Evolutionary conservation across 2,888 invertebrate genomes (phyloP).

Genomic region (Himalopsyche anomala): DNA sequence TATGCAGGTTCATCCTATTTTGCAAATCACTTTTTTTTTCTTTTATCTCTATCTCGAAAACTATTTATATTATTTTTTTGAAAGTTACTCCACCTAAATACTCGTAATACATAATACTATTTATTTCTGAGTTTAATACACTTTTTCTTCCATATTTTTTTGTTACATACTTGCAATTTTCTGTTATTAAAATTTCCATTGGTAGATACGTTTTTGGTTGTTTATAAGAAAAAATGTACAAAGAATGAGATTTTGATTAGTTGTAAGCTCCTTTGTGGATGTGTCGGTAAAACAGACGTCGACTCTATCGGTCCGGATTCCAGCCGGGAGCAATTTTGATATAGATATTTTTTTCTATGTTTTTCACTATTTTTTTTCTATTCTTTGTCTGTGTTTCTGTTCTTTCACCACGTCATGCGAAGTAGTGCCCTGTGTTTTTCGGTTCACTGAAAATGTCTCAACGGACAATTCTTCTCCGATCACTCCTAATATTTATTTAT

Average conservation of each 20-base stretch:
- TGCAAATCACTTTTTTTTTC: neutral
- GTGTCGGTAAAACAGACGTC: constrained; percentile 5
- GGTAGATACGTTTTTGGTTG: no score
- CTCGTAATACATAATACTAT: no score
- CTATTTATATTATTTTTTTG: neutral
- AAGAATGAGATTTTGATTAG: constrained; percentile 2
- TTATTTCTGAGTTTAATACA: no score
- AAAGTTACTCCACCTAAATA: no score
- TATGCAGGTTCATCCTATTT: neutral
- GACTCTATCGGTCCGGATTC: constrained; percentile 27
- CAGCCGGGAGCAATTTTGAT: neutral
- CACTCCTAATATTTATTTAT: neutral
- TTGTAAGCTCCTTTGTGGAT: neutral
- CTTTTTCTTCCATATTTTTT: no score
- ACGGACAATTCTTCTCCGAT: neutral
- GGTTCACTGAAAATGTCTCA: neutral
- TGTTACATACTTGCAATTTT: no score
- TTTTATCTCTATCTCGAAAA: neutral
- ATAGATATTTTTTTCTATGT: neutral
- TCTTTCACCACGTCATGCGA: constrained; percentile 35
- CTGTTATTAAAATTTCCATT: no score
- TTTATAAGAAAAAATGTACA: neutral
- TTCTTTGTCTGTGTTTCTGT: constrained; percentile 30
- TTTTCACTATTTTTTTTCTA: constrained; percentile 19
- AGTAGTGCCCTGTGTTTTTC: constrained; percentile 20